Percentiles rank a stretch among this genome's conserved stretches.
Conservation (phyloP, 2,888 invertebrate genomes). For the Gisinianus flammeolus region DNA sequence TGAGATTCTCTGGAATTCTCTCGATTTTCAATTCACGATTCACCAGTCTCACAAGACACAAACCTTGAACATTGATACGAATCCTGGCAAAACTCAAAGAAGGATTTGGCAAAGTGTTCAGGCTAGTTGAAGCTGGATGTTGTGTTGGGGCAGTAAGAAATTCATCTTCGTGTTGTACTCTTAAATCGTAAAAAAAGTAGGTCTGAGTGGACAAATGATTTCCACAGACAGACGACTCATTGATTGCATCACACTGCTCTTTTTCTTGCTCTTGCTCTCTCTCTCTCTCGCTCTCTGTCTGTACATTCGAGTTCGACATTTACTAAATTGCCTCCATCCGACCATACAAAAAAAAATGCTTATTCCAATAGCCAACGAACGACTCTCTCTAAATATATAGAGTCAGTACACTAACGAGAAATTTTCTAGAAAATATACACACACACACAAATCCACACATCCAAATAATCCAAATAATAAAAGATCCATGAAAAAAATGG, state of each 20-base stretch:
- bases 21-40: not conserved
- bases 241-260: slow-evolving; percentile 33
- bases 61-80: no score
- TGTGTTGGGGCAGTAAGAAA: no score
- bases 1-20: not conserved
- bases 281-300: not conserved
- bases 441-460: no score
- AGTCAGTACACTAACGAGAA: no score
- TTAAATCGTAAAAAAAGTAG: slow-evolving; percentile 39
- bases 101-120: slow-evolving; percentile 13
- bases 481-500: no score
- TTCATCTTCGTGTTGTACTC: not conserved
- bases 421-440: no score
- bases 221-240: slow-evolving; percentile 4
- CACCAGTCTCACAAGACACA: not conserved
- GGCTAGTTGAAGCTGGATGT: slow-evolving; percentile 37
- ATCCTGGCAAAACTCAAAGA: no score
- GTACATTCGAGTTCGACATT: not conserved
- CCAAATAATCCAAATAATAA: no score
- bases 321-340: not conserved
- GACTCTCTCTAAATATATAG: no score
- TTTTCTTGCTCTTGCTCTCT: not conserved
- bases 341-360: not conserved
- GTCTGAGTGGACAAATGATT: slow-evolving; percentile 40
- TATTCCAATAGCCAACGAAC: not conserved